phyloP scores from a whole-genome alignment of 2,888 invertebrate genomes.

The Leucophenga montana region DNA sequence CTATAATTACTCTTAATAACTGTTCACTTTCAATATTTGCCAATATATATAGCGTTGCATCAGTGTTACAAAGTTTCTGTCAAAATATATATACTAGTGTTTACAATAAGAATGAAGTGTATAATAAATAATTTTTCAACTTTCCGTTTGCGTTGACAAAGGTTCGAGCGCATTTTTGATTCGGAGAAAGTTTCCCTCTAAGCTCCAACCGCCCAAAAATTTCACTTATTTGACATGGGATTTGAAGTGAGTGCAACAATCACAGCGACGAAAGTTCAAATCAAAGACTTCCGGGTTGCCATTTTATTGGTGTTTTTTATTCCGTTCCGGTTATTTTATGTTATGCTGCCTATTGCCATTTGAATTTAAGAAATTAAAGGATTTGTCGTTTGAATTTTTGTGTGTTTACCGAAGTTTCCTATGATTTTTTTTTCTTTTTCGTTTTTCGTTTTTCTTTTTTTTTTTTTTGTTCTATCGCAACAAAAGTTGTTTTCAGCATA shows the following conservation, averaged over 20 bases:
- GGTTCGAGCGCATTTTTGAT: constrained; percentile 10
- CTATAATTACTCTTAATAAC: not conserved
- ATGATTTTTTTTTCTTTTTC: not conserved
- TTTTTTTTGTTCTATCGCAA: too few species aligned
- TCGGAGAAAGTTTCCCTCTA: not conserved
- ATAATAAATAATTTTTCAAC: not conserved
- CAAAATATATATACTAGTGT: too few species aligned
- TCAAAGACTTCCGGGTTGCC: constrained; percentile 18
- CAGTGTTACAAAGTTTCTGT: too few species aligned
- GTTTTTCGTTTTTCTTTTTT: not conserved
- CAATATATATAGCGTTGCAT: too few species aligned
- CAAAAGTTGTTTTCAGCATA: too few species aligned
- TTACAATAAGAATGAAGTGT: not conserved
- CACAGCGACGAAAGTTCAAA: constrained; percentile 14
- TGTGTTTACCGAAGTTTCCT: not conserved
- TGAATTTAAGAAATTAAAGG: constrained; percentile 25
- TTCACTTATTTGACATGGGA: constrained; percentile 17
- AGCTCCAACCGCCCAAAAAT: not conserved
- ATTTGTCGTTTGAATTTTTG: constrained; percentile 15
- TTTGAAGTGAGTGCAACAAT: constrained; percentile 15
- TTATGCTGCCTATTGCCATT: constrained; percentile 7
- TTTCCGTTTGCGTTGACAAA: constrained; percentile 19
- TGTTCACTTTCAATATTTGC: not conserved
- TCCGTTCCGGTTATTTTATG: not conserved
- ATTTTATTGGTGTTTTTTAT: not conserved